phyloP scores from a whole-genome alignment of 2,797 vertebrate species.

The Triplophysa bombifrons region DNA sequence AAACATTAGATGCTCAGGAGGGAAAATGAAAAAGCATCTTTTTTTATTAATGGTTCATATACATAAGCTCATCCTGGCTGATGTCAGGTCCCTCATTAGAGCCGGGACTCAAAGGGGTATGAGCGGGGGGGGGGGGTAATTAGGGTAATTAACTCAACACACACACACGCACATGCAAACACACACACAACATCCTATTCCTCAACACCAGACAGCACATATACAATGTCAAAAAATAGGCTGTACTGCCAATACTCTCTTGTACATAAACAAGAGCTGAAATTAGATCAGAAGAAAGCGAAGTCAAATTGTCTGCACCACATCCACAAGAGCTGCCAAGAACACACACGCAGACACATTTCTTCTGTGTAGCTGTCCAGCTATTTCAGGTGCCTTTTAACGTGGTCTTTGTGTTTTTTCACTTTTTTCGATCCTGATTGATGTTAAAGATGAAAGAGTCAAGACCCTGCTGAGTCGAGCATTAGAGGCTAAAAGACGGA shows the following conservation, averaged over 20 bases:
- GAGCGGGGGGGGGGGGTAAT: conserved; percentile 47
- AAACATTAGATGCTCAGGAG: not conserved
- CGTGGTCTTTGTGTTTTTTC: conserved; percentile 30
- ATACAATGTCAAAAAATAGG: not conserved
- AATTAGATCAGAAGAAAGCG: conserved; percentile 18
- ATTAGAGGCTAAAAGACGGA: conserved; percentile 23
- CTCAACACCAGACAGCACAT: not conserved
- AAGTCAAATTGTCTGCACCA: conserved; percentile 7
- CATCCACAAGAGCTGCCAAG: not conserved
- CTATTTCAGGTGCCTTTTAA: conserved; percentile 45
- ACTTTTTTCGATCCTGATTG: conserved; percentile 44
- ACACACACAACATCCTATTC: conserved; percentile 10
- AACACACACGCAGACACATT: conserved; percentile 28
- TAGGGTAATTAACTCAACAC: conserved; percentile 41
- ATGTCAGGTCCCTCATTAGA: conserved; percentile 38
- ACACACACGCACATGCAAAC: conserved; percentile 9
- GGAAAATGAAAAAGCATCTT: not conserved
- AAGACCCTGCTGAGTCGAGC: conserved; percentile 10
- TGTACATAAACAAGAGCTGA: not conserved
- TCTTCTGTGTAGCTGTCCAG: not conserved
- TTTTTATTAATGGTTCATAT: not conserved
- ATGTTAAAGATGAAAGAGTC: conserved; percentile 51
- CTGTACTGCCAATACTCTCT: not conserved
- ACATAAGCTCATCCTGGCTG: conserved; percentile 35
- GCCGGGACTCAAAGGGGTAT: conserved; percentile 2